phyloP scores from a whole-genome alignment of 2,888 invertebrate species.

The Epiperipatus broadwayi region DNA sequence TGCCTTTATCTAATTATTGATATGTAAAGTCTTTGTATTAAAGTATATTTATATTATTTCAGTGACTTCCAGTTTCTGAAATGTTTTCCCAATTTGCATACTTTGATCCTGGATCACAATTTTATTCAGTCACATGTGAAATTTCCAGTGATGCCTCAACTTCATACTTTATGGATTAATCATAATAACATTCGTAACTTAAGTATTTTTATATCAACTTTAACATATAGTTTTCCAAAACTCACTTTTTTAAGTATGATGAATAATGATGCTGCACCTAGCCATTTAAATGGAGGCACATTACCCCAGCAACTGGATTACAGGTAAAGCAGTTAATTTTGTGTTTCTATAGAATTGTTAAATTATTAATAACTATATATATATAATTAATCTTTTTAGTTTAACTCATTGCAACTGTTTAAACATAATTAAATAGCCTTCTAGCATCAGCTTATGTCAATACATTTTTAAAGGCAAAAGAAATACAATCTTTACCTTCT shows the following conservation, averaged over 20 bases:
- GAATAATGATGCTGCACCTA: slow-evolving; percentile 65
- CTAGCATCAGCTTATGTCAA: too few species aligned
- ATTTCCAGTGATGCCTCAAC: slow-evolving; percentile 48
- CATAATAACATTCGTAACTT: slow-evolving; percentile 39
- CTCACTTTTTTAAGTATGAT: slow-evolving; percentile 55
- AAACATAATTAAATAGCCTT: too few species aligned
- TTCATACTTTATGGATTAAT: slow-evolving; percentile 53
- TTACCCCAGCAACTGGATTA: slow-evolving; percentile 55
- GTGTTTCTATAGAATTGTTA: not conserved
- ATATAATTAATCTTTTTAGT: too few species aligned
- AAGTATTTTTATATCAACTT: slow-evolving; percentile 49
- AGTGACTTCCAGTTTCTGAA: slow-evolving; percentile 52
- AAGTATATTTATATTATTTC: slow-evolving; percentile 22
- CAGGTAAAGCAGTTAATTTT: slow-evolving; percentile 35
- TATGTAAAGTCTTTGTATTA: too few species aligned
- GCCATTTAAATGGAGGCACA: slow-evolving; percentile 51
- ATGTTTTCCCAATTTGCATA: slow-evolving; percentile 49
- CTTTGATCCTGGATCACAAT: slow-evolving; percentile 62
- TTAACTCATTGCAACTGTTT: too few species aligned
- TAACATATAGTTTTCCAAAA: slow-evolving; percentile 49
- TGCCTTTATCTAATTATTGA: too few species aligned
- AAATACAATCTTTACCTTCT: slow-evolving; percentile 9
- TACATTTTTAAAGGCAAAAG: not conserved
- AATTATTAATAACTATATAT: not conserved
- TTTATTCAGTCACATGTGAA: slow-evolving; percentile 45